Conservation (phyloP, 30 jellyfish, hydroid and myxozoan genomes). For the Turritopsis rubra region DNA sequence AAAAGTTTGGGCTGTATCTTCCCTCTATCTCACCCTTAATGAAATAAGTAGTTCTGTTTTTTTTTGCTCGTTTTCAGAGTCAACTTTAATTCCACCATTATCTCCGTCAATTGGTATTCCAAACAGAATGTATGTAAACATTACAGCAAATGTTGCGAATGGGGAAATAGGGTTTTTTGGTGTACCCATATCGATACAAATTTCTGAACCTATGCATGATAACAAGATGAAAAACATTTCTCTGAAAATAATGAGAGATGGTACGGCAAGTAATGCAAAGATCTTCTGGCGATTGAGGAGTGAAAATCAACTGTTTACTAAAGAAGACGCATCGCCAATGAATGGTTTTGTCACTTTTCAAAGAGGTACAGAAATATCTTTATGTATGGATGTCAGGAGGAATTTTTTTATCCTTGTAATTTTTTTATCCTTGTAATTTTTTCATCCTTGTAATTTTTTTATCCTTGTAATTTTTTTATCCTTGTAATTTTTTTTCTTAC, state of each 20-base stretch:
- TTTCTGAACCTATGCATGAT: constrained; percentile 50
- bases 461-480: not conserved
- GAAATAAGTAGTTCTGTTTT: too few relatives aligned
- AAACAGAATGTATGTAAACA: constrained; percentile 36
- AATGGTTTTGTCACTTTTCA: constrained; percentile 55
- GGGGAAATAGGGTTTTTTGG: constrained; percentile 80
- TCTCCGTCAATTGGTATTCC: constrained; percentile 56
- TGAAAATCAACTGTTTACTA: constrained; percentile 31
- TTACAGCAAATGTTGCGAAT: constrained; percentile 63
- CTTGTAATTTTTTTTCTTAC: not conserved
- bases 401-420: constrained; percentile 3
- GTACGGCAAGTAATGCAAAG: constrained; percentile 62
- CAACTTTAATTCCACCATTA: constrained; percentile 45
- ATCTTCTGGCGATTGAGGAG: constrained; percentile 68
- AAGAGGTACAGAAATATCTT: constrained; percentile 54
- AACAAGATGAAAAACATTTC: not conserved
- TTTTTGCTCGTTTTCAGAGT: constrained; percentile 46
- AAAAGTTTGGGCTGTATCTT: too few relatives aligned
- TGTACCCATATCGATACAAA: constrained; percentile 39
- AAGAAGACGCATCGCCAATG: constrained; percentile 49
- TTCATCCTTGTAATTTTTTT: not conserved
- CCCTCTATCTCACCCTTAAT: too few relatives aligned
- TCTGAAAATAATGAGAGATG: constrained; percentile 80
- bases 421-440: not conserved
- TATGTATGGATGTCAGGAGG: too few relatives aligned